Conservation (phyloP, 2,113 vertebrate species). For the Tetraodon nigroviridis region DNA sequence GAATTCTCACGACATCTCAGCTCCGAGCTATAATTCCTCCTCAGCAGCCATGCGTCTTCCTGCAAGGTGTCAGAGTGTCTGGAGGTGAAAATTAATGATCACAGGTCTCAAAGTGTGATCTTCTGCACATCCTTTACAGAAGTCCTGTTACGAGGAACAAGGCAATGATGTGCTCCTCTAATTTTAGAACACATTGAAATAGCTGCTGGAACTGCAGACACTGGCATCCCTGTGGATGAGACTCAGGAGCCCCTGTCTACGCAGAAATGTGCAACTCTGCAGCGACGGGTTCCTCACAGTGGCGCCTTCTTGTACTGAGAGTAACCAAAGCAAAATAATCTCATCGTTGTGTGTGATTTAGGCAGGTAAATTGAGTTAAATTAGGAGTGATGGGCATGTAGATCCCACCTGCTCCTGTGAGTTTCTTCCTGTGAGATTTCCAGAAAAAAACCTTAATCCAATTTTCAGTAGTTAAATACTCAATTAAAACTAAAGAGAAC, state of each 20-base stretch:
- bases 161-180: constrained; percentile 24
- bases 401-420: too few species aligned
- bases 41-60: constrained; percentile 6
- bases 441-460: not conserved
- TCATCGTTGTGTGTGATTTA: too few species aligned
- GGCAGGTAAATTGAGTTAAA: too few species aligned
- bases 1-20: not conserved
- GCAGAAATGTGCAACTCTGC: too few species aligned
- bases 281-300: too few species aligned
- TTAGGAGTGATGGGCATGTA: too few species aligned
- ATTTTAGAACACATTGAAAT: constrained; percentile 32
- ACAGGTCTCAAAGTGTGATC: constrained; percentile 58
- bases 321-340: too few species aligned
- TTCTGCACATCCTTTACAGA: constrained; percentile 48
- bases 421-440: too few species aligned
- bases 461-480: too few species aligned
- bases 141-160: constrained; percentile 38
- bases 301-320: too few species aligned
- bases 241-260: too few species aligned
- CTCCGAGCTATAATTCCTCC: not conserved
- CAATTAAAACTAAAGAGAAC: not conserved
- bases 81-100: constrained; percentile 62
- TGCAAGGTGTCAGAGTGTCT: constrained; percentile 36
- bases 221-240: not conserved
- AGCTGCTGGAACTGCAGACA: not conserved